Percentiles rank a stretch among this genome's conserved stretches.
Evolutionary conservation across 2,888 invertebrate species (phyloP).

Genomic region (Baronia brevicornis): DNA sequence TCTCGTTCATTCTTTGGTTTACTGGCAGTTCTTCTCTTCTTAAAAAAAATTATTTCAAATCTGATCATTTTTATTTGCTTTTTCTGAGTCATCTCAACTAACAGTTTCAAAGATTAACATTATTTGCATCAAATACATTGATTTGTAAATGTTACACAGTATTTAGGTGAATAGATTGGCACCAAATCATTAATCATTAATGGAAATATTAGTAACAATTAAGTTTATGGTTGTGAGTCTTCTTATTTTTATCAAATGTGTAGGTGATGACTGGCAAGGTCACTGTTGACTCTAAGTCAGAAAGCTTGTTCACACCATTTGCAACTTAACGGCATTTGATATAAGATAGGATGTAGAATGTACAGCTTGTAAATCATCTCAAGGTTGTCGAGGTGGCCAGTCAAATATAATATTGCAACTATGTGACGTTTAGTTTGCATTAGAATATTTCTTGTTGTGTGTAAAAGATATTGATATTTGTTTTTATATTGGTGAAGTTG

Average conservation of each 20-base stretch:
- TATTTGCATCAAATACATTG: slow-evolving; percentile 26
- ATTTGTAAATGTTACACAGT: slow-evolving; percentile 34
- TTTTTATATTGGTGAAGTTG: slow-evolving; percentile 7
- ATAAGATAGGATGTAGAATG: slow-evolving; percentile 39
- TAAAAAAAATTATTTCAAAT: slow-evolving; percentile 50
- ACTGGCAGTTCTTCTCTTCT: slow-evolving; percentile 42
- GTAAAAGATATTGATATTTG: slow-evolving; percentile 4
- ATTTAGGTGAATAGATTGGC: slow-evolving; percentile 52
- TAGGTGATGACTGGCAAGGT: slow-evolving; percentile 51
- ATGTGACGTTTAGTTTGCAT: slow-evolving; percentile 28
- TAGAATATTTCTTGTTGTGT: slow-evolving; percentile 24
- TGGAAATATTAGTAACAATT: slow-evolving; percentile 18
- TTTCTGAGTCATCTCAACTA: slow-evolving; percentile 53
- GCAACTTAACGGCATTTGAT: slow-evolving; percentile 25
- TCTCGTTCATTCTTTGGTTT: slow-evolving; percentile 47
- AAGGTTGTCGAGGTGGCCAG: slow-evolving; percentile 38
- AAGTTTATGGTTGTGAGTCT: slow-evolving; percentile 19
- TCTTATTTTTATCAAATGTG: slow-evolving; percentile 21
- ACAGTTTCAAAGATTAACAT: slow-evolving; percentile 39
- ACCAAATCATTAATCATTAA: slow-evolving; percentile 34
- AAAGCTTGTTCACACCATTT: slow-evolving; percentile 20
- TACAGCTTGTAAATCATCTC: slow-evolving; percentile 27
- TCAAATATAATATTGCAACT: slow-evolving; percentile 31
- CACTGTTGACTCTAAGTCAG: slow-evolving; percentile 33
- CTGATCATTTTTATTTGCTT: slow-evolving; percentile 47